Evolutionary conservation across 2,888 invertebrate genomes (phyloP), one percentile per base, ranked within the genome.

Genomic region (Helobdella robusta): DNA sequence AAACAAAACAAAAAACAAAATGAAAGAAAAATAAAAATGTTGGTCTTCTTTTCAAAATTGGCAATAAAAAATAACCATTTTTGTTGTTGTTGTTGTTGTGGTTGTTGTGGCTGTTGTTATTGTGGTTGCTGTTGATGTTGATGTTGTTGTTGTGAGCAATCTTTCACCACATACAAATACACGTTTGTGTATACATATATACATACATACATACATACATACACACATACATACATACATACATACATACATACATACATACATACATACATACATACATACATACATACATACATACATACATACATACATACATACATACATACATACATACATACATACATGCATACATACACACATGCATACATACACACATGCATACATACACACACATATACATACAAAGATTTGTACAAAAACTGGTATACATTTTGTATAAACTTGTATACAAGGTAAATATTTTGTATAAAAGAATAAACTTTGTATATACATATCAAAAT

Each of bases 151-250:
- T n/a, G 44, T n/a, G 11, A n/a, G 44, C 44, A 15, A 11, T 11
- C 11, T 40, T 40, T 40, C n/a, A n/a, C 44, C 11, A 15, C 11
- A 40, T 40, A 40, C n/a, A 15, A n/a, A 15, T 40, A 40, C n/a
- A 40, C n/a, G 11, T 15, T 40, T 40, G n/a, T 40, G 23, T 23
- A 50, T 50, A 50, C 52, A 50, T 50, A 50, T 23, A 50, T 50
- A 50, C 52, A 50, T 50, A 50, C 52, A 50, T 50, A 50, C 52
- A 50, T 50, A 50, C 52, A 50, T 50, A 50, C 52, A 50, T 50
- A 50, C 52, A 50, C 23, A 50, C 52, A 50, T 50, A 50, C 52
- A 50, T 50, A 50, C 52, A 50, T 50, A 50, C 52, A 50, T 50
- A 50, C 52, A 50, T 50, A 50, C 52, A 50, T 50, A 50, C 52